Conservation (phyloP, 2,113 vertebrate genomes). For the Entosphenus tridentatus region DNA sequence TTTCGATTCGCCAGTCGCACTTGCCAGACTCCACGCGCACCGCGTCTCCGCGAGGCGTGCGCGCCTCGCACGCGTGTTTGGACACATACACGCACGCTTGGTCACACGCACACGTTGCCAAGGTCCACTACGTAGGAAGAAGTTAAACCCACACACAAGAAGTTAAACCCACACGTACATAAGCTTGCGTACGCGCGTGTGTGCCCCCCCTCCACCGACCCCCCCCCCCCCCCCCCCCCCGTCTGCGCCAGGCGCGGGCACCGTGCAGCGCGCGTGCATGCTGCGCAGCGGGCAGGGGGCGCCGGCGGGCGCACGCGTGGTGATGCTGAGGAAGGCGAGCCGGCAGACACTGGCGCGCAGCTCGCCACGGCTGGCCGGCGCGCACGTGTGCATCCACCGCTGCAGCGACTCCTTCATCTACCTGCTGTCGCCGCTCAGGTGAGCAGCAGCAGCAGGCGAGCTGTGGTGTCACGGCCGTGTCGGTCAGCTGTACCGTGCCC, state of each 20-base stretch:
- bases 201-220: neutral
- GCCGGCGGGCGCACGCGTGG: conserved; percentile 40
- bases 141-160: too few relatives aligned
- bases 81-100: too few relatives aligned
- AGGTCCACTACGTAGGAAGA: too few relatives aligned
- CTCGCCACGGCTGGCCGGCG: conserved; percentile 48
- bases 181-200: neutral
- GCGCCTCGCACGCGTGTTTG: too few relatives aligned
- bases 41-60: too few relatives aligned
- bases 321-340: conserved; percentile 73
- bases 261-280: conserved; percentile 57
- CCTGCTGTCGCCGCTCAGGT: conserved; percentile 75
- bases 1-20: too few relatives aligned
- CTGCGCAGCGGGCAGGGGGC: conserved; percentile 39
- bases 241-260: conserved; percentile 44
- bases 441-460: conserved; percentile 6
- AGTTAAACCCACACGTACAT: neutral
- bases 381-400: conserved; percentile 59
- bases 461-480: too few relatives aligned
- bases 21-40: too few relatives aligned
- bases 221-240: neutral
- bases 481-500: too few relatives aligned
- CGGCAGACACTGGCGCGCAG: conserved; percentile 80
- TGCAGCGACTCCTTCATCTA: conserved; percentile 77
- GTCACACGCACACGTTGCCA: too few relatives aligned